A percentile compares a stretch with the other conserved stretches of the same genome.
Conservation (phyloP, 2,888 invertebrate genomes). For the Tiliacea citrago region DNA sequence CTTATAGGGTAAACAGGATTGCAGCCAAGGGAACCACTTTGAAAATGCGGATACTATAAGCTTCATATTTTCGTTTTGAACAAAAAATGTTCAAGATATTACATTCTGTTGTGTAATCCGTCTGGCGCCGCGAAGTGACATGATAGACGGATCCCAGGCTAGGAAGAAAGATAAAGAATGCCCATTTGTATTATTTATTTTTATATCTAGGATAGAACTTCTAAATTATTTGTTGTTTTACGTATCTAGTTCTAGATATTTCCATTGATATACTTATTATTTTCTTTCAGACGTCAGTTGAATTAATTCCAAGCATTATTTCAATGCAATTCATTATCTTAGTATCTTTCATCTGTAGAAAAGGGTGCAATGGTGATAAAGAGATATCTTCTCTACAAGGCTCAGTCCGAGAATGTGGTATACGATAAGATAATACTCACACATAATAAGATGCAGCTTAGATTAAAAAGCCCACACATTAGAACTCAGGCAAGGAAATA, state of each 20-base stretch:
- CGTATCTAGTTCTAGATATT: background rate
- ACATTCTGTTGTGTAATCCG: constrained; percentile 62
- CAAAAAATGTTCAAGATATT: constrained; percentile 72
- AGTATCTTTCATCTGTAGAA: background rate
- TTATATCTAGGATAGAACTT: background rate
- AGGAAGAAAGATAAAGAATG: constrained; percentile 1
- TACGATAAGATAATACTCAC: constrained; percentile 16
- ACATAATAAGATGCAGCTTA: constrained; percentile 1
- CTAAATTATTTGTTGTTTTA: background rate
- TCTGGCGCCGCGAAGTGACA: constrained; percentile 54
- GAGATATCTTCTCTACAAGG: background rate
- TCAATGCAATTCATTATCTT: background rate
- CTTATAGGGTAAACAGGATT: constrained; percentile 77
- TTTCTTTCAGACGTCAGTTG: background rate
- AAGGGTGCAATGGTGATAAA: background rate
- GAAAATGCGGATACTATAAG: constrained; percentile 78
- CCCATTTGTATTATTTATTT: background rate
- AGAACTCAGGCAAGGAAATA: background rate
- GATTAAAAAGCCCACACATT: background rate
- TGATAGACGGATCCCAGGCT: constrained; percentile 15
- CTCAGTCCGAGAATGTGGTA: constrained; percentile 3
- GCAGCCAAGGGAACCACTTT: constrained; percentile 69
- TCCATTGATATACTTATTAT: background rate
- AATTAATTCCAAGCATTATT: background rate
- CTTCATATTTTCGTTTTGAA: constrained; percentile 76